These are phyloP conservation scores for Sycon ciliatum DNA, from an alignment of 37 sponge, comb jelly and placozoan genomes.

Conservation along the genomic window DNA sequence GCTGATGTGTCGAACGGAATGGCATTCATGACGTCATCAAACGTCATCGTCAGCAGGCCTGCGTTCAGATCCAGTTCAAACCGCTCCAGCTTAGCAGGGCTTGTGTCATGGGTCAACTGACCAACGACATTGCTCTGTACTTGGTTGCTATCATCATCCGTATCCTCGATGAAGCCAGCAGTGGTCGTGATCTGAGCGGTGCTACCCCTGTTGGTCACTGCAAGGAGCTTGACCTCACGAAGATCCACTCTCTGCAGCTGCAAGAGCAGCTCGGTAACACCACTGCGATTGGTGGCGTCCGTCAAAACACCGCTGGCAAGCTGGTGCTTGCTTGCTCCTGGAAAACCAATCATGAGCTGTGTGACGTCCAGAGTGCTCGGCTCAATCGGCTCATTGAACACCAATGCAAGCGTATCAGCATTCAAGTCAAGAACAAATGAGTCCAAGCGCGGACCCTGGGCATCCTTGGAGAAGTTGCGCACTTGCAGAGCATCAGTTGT, in stretches of 20 bases:
- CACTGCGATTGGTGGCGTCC: background rate
- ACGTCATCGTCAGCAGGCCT: conserved; percentile 18
- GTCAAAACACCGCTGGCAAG: background rate
- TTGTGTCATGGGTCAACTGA: conserved; percentile 12
- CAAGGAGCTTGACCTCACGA: conserved; percentile 5
- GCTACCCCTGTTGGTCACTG: too few relatives aligned
- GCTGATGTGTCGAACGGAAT: background rate
- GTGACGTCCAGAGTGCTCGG: conserved; percentile 54
- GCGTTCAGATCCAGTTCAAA: conserved; percentile 20
- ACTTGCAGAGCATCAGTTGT: conserved; percentile 47
- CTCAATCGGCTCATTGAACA: conserved; percentile 73
- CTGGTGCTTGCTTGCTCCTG: background rate
- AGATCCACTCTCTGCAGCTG: background rate
- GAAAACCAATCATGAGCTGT: conserved; percentile 43
- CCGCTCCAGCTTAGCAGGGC: background rate
- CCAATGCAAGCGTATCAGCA: conserved; percentile 50
- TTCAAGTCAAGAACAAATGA: conserved; percentile 56
- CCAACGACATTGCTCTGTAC: background rate
- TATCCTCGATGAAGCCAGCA: background rate
- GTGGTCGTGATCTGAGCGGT: background rate
- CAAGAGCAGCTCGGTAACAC: background rate
- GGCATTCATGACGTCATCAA: conserved; percentile 20
- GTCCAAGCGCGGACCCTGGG: conserved; percentile 46
- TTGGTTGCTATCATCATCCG: background rate
- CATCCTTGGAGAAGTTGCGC: conserved; percentile 46